These are phyloP conservation scores for Ploceus nigricollis DNA, from an alignment of 2,113 vertebrate genomes.

Conservation along the genomic window DNA sequence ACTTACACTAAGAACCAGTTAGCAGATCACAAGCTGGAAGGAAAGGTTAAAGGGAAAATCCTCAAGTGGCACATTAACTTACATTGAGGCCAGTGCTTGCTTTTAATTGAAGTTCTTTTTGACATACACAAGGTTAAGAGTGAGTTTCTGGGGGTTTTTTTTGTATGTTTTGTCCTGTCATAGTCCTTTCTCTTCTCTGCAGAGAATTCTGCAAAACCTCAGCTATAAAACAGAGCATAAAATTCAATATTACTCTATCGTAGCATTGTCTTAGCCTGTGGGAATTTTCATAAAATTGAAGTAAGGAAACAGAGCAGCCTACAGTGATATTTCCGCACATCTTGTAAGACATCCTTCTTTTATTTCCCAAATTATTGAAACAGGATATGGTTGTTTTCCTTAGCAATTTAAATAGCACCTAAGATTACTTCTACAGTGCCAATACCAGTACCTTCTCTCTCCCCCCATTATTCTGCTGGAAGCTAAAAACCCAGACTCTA, in stretches of 20 bases:
- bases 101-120: background rate
- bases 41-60: background rate
- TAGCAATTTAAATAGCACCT: background rate
- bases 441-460: background rate
- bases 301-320: background rate
- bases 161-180: background rate
- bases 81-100: background rate
- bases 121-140: background rate
- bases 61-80: background rate
- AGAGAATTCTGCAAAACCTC: background rate
- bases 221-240: background rate
- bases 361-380: background rate
- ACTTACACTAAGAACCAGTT: background rate
- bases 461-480: background rate
- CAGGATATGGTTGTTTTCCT: background rate
- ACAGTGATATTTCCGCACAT: background rate
- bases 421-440: background rate
- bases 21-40: background rate
- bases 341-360: background rate
- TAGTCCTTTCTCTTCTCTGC: background rate
- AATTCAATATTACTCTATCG: background rate
- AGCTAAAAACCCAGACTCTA: background rate
- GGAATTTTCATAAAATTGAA: constrained; percentile 10
- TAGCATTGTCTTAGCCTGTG: background rate
- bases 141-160: background rate